phyloP scores from a whole-genome alignment of 2,797 vertebrate genomes.

The Delichon dasypus region DNA sequence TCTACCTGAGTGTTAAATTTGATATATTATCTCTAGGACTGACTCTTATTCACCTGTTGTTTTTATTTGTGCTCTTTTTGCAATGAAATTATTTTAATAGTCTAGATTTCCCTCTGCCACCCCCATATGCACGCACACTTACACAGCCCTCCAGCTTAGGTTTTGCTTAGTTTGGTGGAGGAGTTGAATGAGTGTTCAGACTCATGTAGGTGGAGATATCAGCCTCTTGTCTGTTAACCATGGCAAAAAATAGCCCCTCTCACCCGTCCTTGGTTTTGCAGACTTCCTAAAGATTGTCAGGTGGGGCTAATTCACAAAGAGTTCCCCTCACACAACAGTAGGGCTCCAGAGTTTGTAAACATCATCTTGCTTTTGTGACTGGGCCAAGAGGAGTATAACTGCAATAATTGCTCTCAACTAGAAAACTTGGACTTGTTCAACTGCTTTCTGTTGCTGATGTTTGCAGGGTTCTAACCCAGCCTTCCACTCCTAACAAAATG shows the following conservation, averaged over 20 bases:
- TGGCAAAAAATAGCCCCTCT: background rate
- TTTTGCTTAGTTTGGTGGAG: background rate
- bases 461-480: background rate
- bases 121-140: background rate
- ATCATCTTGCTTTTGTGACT: conserved; percentile 5
- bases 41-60: conserved; percentile 28
- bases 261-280: background rate
- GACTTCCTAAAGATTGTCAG: conserved; percentile 25
- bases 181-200: conserved; percentile 9
- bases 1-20: conserved; percentile 16
- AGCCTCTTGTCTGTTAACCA: background rate
- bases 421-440: background rate
- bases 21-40: background rate
- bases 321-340: background rate
- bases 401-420: background rate
- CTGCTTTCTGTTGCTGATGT: background rate
- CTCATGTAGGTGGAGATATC: background rate
- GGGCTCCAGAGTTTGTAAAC: conserved; percentile 21
- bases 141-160: background rate
- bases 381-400: background rate
- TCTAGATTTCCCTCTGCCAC: conserved; percentile 21
- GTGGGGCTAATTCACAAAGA: background rate
- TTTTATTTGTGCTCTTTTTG: conserved; percentile 40
- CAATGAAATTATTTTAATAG: conserved; percentile 17
- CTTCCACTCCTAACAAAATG: background rate